These are phyloP conservation scores for Centropus bengalensis DNA, from an alignment of 2,113 vertebrate species.

Conservation along the genomic window DNA sequence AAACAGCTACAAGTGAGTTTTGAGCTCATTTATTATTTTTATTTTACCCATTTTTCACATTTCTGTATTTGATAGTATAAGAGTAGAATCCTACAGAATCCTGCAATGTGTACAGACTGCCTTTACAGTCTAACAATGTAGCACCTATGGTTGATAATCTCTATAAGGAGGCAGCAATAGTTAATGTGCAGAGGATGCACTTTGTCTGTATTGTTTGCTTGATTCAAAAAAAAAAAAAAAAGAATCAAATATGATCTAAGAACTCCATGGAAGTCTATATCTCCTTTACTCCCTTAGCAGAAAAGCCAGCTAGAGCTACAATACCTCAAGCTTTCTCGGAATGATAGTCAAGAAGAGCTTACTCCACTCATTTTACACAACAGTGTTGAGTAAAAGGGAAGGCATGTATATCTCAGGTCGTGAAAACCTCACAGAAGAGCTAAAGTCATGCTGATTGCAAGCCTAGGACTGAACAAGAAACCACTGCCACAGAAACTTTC, in stretches of 20 bases:
- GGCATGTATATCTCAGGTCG: background rate
- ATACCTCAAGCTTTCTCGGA: background rate
- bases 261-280: background rate
- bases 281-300: background rate
- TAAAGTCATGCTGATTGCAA: background rate
- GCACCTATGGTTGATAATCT: background rate
- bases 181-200: background rate
- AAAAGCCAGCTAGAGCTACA: background rate
- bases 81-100: background rate
- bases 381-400: background rate
- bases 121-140: background rate
- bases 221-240: background rate
- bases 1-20: background rate
- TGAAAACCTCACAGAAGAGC: background rate
- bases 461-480: background rate
- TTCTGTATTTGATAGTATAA: background rate
- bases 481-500: background rate
- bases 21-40: background rate
- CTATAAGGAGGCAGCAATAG: background rate
- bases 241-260: background rate
- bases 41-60: background rate
- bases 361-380: background rate
- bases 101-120: background rate
- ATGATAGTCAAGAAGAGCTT: background rate
- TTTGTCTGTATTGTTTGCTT: background rate